Evolutionary conservation across 2,113 vertebrate genomes (phyloP).

Genomic region (Sebastes fasciatus): DNA sequence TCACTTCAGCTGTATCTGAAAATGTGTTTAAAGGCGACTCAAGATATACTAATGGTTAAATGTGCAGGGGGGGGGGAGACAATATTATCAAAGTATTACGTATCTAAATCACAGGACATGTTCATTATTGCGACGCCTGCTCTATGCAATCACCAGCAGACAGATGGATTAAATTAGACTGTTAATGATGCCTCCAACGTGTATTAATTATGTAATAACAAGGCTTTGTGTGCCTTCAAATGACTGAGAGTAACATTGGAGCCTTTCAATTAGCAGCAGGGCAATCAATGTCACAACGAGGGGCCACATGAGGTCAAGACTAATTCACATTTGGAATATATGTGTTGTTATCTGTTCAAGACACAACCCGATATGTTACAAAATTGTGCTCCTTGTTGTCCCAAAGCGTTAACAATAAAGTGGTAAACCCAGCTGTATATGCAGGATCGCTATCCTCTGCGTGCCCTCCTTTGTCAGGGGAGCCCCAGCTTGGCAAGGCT

Average conservation of each 20-base stretch:
- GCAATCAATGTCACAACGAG: conserved; percentile 7
- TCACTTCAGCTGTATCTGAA: not conserved
- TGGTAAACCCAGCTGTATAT: not conserved
- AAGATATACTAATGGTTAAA: conserved; percentile 17
- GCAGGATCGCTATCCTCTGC: not conserved
- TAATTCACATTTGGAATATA: not conserved
- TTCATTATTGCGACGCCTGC: conserved; percentile 27
- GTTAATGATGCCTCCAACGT: conserved; percentile 54
- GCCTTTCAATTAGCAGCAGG: conserved; percentile 33
- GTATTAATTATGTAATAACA: conserved; percentile 56
- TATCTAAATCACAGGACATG: conserved; percentile 37
- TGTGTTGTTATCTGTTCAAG: not conserved
- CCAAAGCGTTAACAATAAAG: not conserved
- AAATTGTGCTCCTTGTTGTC: not conserved
- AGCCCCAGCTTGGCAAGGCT: conserved; percentile 11
- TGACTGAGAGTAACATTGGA: conserved; percentile 17
- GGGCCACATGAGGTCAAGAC: not conserved
- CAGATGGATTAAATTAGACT: conserved; percentile 61
- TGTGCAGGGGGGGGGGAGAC: not conserved
- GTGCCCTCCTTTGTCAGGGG: not conserved
- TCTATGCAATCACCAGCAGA: conserved; percentile 49
- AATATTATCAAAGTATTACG: conserved; percentile 30
- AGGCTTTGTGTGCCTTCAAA: conserved; percentile 44
- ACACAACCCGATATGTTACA: not conserved
- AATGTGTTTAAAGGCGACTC: conserved; percentile 8